These are phyloP conservation scores for Calyptomena viridis DNA, from an alignment of 2,113 vertebrate species.

Conservation along the genomic window DNA sequence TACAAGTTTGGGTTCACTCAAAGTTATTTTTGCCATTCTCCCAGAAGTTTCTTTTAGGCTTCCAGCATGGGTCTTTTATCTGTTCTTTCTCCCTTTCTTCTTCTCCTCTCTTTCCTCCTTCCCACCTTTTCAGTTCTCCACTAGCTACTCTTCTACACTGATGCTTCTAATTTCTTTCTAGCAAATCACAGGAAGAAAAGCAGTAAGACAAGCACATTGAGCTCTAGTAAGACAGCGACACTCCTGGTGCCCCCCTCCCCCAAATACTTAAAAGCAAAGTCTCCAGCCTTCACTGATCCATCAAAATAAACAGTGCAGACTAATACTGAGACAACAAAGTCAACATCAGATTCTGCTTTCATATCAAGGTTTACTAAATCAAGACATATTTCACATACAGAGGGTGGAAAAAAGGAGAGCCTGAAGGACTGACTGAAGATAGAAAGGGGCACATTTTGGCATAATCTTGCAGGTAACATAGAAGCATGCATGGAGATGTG, in stretches of 20 bases:
- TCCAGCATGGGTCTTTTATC: background rate
- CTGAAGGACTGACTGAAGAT: background rate
- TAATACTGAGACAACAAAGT: background rate
- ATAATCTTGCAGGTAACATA: background rate
- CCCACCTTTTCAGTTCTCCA: background rate
- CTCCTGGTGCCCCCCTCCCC: background rate
- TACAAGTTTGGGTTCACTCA: background rate
- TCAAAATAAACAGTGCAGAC: background rate
- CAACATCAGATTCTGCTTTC: background rate
- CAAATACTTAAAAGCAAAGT: background rate
- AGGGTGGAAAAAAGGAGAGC: background rate
- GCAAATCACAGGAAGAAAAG: background rate
- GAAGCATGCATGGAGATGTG: background rate
- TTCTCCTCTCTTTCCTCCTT: background rate
- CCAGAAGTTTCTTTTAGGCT: background rate
- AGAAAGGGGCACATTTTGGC: background rate
- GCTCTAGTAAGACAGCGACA: background rate
- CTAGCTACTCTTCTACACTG: background rate
- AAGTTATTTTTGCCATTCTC: background rate
- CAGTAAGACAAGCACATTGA: background rate
- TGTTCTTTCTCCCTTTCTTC: background rate
- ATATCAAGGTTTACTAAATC: background rate
- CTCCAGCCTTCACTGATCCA: background rate
- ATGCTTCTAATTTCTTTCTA: background rate
- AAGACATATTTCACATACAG: background rate